Percentiles rank a stretch among this genome's conserved stretches.
phyloP scores from a whole-genome alignment of 2,113 vertebrate species.

The Pachypanchax playfairii region DNA sequence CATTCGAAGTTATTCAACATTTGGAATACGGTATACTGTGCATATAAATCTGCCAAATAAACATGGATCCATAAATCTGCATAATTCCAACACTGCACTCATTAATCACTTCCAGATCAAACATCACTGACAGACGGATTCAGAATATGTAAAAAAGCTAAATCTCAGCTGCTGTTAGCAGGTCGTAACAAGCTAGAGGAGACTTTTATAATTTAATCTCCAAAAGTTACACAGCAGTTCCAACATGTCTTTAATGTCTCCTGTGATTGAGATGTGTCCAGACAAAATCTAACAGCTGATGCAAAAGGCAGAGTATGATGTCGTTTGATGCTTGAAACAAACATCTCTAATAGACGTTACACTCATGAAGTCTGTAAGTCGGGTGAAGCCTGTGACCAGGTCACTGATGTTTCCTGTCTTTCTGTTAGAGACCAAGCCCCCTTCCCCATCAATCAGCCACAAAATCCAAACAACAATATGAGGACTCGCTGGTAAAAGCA shows the following conservation, averaged over 20 bases:
- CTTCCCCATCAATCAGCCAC: slow-evolving; percentile 69
- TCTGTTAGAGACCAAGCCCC: slow-evolving; percentile 42
- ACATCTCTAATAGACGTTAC: slow-evolving; percentile 7
- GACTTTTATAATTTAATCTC: slow-evolving; percentile 1
- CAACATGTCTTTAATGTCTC: background rate
- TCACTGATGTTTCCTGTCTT: slow-evolving; percentile 62
- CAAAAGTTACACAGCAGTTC: slow-evolving; percentile 5
- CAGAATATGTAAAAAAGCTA: slow-evolving; percentile 1
- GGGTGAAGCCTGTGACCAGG: slow-evolving; percentile 19
- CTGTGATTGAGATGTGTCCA: background rate
- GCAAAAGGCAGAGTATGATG: background rate
- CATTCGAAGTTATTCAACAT: no score
- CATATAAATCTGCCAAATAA: background rate
- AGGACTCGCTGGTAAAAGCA: slow-evolving; percentile 54
- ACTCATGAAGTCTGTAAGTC: slow-evolving; percentile 4
- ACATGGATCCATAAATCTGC: slow-evolving; percentile 14
- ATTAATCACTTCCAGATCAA: slow-evolving; percentile 45
- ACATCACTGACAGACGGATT: slow-evolving; percentile 27
- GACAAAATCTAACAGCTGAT: background rate
- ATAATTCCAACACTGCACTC: slow-evolving; percentile 4
- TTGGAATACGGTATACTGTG: no score
- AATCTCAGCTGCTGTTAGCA: slow-evolving; percentile 19
- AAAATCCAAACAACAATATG: slow-evolving; percentile 70
- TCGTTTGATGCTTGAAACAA: background rate
- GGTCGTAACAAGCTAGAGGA: slow-evolving; percentile 12